Evolutionary conservation across 92 coral and sea anemone species (phyloP).

Genomic region (Umimayanthus chanpuru): DNA sequence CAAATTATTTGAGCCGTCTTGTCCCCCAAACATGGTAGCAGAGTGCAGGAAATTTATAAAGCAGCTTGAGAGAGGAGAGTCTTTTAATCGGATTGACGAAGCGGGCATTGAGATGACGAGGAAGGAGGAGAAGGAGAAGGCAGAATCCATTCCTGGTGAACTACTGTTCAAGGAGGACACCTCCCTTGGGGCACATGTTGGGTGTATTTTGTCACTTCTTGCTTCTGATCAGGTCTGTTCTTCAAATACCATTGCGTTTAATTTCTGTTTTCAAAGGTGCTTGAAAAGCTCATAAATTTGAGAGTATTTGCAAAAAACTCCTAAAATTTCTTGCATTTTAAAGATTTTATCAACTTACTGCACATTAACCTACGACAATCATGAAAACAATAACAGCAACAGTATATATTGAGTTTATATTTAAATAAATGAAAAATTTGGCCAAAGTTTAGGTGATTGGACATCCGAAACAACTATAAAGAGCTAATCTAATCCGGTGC

Average conservation of each 20-base stretch:
- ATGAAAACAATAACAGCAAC: no score
- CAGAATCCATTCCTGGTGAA: conserved; percentile 1
- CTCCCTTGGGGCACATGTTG: conserved; percentile 19
- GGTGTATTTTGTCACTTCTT: conserved; percentile 16
- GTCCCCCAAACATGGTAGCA: not conserved
- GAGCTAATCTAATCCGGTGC: no score
- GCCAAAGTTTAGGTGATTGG: no score
- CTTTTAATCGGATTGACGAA: not conserved
- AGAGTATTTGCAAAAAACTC: no score
- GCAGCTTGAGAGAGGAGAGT: conserved; percentile 14
- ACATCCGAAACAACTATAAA: no score
- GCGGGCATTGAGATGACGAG: not conserved
- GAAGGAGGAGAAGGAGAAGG: not conserved
- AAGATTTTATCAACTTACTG: no score
- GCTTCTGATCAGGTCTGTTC: conserved; percentile 24
- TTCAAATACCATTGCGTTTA: no score
- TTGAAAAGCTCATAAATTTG: no score
- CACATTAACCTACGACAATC: no score
- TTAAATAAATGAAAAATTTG: no score
- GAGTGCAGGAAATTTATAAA: conserved; percentile 24
- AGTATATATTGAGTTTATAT: no score
- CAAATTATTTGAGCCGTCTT: conserved; percentile 2
- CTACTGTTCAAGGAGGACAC: not conserved
- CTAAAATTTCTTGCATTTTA: no score
- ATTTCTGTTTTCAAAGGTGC: not conserved